phyloP scores from a whole-genome alignment of 2,113 vertebrate genomes.

The Muntiacus muntjak region DNA sequence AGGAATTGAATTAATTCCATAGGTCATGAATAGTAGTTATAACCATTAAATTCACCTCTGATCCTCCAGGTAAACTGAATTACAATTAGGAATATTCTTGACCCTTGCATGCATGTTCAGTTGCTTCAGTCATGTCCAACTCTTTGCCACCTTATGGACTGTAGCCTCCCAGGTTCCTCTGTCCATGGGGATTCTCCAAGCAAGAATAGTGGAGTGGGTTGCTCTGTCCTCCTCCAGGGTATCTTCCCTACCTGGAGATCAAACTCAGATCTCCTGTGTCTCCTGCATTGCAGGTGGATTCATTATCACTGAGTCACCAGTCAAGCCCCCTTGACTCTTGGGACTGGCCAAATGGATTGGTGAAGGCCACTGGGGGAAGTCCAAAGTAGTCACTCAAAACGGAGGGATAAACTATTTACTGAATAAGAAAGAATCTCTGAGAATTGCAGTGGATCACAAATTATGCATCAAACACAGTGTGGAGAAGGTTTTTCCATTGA shows the following conservation, averaged over 20 bases:
- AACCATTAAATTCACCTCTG: not conserved
- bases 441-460: not conserved
- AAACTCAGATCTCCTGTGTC: too few species aligned
- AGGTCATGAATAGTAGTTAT: not conserved
- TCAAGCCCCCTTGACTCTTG: not conserved
- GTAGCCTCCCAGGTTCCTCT: too few species aligned
- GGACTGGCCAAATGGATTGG: not conserved
- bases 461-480: not conserved
- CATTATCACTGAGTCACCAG: too few species aligned
- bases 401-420: not conserved
- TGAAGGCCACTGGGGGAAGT: not conserved
- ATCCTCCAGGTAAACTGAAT: not conserved
- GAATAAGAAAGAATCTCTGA: not conserved
- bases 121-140: too few species aligned
- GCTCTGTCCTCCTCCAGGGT: too few species aligned
- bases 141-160: too few species aligned
- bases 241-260: too few species aligned
- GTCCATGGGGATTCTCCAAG: too few species aligned
- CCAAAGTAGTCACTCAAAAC: not conserved
- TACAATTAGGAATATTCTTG: not conserved
- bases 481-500: not conserved
- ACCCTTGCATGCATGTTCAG: too few species aligned
- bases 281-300: too few species aligned
- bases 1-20: not conserved
- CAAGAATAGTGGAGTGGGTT: too few species aligned